Base-by-base conservation (phyloP, 1,140 invertebrate species). In the Branchinecta lindahli region DNA sequence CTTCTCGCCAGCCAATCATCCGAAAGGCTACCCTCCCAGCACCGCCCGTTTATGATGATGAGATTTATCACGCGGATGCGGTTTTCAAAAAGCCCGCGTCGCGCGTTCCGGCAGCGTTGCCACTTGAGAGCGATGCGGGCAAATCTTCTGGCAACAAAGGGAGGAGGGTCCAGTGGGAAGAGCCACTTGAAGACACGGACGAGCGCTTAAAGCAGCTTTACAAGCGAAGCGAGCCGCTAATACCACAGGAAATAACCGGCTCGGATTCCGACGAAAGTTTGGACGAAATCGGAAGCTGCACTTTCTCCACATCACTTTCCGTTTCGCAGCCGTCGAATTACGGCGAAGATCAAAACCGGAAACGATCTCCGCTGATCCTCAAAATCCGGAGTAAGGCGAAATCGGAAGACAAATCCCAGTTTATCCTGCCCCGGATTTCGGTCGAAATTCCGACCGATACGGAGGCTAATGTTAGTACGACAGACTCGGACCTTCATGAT, bases 51-150 rank as follows among this genome's bases (percentile, higher is more conserved):
- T 61, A 61, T 6, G 52, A 61, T 20, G 52, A 61, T 20, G 52
- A 61, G 4, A 61, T 61, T 15, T 61, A 61, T 6, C 18, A 61
- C 18, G 52, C 52, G 12, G 52, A 61, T 61, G 12, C 52, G 52
- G 52, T 61, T 61, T 61, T 61, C 52, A 61, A 61, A 20, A 61
- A 61, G 52, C 52, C 52, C 12, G 52, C 52, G 52, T 61, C 52
- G 18, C 52, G 52, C 18, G 52, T 20, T 20, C 12, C 52, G 18
- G 18, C 52, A 15, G 12, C 18, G 52, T 20, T 20, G 18, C 18
- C 52, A 12, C 18, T 20, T 61, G 52, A 61, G 12, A 6, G 52
- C 18, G 52, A 61, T 20, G 52, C 52, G 12, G 52, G 52, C 52
- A 61, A 61, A 61, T 15, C 2, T 61, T 15, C 12, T 61, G 18